These are phyloP conservation scores for Lordiphosa clarofinis DNA, from an alignment of 1,140 invertebrate species.

Conservation along the genomic window DNA sequence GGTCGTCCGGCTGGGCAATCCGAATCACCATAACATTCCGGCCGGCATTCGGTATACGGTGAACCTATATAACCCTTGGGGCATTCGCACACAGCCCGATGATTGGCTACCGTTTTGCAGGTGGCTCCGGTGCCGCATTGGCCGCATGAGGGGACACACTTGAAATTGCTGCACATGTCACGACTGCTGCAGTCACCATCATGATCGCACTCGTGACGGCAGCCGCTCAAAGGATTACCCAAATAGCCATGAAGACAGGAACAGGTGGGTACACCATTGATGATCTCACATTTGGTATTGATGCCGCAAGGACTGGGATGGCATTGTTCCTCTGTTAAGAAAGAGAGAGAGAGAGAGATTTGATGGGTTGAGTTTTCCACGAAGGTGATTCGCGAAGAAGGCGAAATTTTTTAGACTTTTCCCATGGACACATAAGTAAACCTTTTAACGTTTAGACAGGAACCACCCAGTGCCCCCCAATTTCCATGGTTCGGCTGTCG, in stretches of 20 bases:
- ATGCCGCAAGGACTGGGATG: conserved; percentile 88
- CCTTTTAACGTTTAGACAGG: too few relatives aligned
- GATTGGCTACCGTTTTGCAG: conserved; percentile 87
- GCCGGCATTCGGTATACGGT: conserved; percentile 85
- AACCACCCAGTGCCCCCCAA: too few relatives aligned
- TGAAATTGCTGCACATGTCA: conserved; percentile 87
- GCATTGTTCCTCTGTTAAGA: conserved; percentile 86
- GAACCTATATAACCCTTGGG: conserved; percentile 89
- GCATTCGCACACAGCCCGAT: conserved; percentile 90
- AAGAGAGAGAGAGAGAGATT: too few relatives aligned
- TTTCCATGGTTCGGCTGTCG: too few relatives aligned
- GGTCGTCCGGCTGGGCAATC: conserved; percentile 89
- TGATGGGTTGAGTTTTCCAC: too few relatives aligned
- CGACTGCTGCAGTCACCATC: conserved; percentile 87
- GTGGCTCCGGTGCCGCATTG: conserved; percentile 90
- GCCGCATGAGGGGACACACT: conserved; percentile 88
- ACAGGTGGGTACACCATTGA: conserved; percentile 87
- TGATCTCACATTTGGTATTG: conserved; percentile 89
- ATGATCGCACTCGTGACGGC: conserved; percentile 86
- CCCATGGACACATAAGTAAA: too few relatives aligned
- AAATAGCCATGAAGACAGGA: conserved; percentile 86
- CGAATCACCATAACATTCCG: conserved; percentile 86
- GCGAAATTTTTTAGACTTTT: too few relatives aligned
- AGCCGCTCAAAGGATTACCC: conserved; percentile 87
- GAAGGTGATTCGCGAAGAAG: too few relatives aligned